A percentile compares a stretch with the other conserved stretches of the same genome.
phyloP scores from a whole-genome alignment of 1,140 invertebrate genomes.

The Camponotus vicinus region DNA sequence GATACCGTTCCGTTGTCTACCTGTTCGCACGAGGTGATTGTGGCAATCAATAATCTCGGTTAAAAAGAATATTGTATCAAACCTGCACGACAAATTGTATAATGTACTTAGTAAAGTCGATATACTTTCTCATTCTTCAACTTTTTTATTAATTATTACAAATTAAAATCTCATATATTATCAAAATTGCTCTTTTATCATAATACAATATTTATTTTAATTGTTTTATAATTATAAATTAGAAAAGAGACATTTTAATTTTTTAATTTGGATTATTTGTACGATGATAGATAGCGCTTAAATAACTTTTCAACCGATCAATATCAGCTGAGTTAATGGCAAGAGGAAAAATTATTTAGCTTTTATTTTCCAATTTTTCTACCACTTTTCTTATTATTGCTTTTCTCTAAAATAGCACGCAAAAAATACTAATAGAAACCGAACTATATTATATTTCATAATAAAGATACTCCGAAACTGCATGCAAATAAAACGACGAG shows the following conservation, averaged over 20 bases:
- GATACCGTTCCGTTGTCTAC: neutral
- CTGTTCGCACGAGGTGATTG: neutral
- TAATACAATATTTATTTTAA: constrained; percentile 19
- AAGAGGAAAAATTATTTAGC: neutral
- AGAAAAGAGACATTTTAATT: neutral
- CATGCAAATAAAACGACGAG: neutral
- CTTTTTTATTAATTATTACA: constrained; percentile 29
- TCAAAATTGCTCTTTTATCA: neutral
- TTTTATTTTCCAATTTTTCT: neutral
- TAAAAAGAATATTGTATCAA: constrained; percentile 27
- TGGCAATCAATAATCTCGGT: constrained; percentile 10
- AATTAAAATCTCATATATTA: constrained; percentile 11
- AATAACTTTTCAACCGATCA: constrained; percentile 9
- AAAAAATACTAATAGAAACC: constrained; percentile 10
- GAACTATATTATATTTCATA: constrained; percentile 40
- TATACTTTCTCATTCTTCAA: neutral
- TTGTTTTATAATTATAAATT: neutral
- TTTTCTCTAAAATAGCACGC: neutral
- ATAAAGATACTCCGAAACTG: constrained; percentile 44
- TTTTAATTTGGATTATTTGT: neutral
- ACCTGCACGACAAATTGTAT: neutral
- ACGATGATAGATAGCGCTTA: neutral
- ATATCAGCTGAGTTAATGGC: neutral
- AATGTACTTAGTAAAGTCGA: neutral
- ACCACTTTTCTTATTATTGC: neutral